A percentile compares a stretch with the other conserved stretches of the same genome.
phyloP scores from a whole-genome alignment of 2,113 vertebrate genomes.

The Pteruthius melanotis region DNA sequence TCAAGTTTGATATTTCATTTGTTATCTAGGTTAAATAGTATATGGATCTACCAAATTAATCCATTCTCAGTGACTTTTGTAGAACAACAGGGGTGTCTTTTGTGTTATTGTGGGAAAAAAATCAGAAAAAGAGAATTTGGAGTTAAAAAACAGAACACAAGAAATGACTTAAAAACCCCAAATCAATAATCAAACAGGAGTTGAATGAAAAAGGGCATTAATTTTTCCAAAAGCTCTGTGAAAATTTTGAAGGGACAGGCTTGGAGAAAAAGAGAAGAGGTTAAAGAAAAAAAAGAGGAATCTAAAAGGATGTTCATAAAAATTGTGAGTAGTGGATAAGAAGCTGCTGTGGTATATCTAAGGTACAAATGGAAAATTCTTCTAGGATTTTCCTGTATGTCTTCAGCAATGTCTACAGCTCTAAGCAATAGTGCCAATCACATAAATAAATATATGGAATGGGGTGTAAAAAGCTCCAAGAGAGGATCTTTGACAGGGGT shows the following conservation, averaged over 20 bases:
- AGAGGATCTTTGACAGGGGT: background rate
- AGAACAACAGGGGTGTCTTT: background rate
- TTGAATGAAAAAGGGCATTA: background rate
- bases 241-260: background rate
- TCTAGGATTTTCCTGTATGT: background rate
- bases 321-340: background rate
- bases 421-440: background rate
- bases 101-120: background rate
- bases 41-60: background rate
- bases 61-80: background rate
- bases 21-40: background rate
- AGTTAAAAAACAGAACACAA: background rate
- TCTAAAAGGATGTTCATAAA: background rate
- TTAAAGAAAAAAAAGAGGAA: background rate
- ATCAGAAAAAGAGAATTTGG: background rate
- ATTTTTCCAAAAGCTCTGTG: background rate
- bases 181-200: background rate
- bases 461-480: background rate
- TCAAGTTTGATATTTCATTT: background rate
- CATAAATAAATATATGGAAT: background rate
- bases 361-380: background rate
- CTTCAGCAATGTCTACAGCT: background rate
- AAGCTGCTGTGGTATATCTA: background rate
- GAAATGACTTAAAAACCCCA: background rate
- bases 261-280: background rate